A percentile compares a stretch with the other conserved stretches of the same genome.
Evolutionary conservation across 2,888 invertebrate genomes (phyloP).

Genomic region (Macrosoma leucophasiata): DNA sequence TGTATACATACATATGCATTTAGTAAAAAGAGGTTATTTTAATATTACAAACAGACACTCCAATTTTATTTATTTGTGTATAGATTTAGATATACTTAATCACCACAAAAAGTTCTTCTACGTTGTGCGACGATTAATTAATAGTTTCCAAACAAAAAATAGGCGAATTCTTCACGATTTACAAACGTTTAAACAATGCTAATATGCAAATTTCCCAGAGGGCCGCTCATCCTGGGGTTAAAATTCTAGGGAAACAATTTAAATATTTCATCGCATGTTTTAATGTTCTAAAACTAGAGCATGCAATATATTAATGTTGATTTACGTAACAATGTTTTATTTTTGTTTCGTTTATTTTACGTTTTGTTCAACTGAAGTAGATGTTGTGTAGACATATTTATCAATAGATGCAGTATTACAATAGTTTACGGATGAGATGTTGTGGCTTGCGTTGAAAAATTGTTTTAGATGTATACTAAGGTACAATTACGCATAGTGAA

Average conservation of each 20-base stretch:
- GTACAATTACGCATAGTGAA: constrained; percentile 57
- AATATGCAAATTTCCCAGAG: constrained; percentile 48
- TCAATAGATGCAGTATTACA: constrained; percentile 35
- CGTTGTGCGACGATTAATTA: background rate
- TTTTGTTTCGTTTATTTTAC: constrained; percentile 36
- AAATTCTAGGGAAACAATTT: too few species aligned
- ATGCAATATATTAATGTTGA: constrained; percentile 18
- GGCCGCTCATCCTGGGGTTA: constrained; percentile 63
- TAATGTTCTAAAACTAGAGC: constrained; percentile 21
- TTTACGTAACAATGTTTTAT: too few species aligned
- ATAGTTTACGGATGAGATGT: constrained; percentile 55
- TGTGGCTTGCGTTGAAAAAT: constrained; percentile 59
- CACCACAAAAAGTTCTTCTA: constrained; percentile 10
- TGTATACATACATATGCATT: too few species aligned
- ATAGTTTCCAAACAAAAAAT: constrained; percentile 10
- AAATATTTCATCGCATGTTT: constrained; percentile 58
- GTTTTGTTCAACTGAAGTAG: constrained; percentile 3
- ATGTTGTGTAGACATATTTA: constrained; percentile 10
- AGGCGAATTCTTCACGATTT: constrained; percentile 7
- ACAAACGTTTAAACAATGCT: constrained; percentile 8
- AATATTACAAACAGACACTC: constrained; percentile 16
- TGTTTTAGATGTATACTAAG: constrained; percentile 46
- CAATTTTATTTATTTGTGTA: constrained; percentile 5
- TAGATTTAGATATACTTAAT: background rate
- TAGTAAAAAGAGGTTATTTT: too few species aligned